Percentiles rank a stretch among this genome's conserved stretches.
Conservation (phyloP, 2,888 invertebrate species). For the Hybos culiciformis region DNA sequence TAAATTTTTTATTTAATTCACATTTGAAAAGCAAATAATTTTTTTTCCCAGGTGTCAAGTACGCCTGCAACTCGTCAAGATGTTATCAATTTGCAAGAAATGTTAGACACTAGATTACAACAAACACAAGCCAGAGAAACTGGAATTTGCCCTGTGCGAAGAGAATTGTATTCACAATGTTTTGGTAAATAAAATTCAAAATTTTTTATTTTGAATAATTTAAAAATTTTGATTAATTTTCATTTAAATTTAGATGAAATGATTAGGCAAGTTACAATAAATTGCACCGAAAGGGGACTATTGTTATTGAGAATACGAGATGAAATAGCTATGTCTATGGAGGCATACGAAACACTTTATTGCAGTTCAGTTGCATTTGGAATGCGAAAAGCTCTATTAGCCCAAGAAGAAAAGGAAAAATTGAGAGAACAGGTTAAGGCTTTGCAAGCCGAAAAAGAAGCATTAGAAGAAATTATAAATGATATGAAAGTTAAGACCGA, state of each 20-base stretch:
- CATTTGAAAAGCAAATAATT: neutral
- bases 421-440: slow-evolving; percentile 59
- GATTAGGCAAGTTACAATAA: slow-evolving; percentile 90
- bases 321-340: slow-evolving; percentile 91
- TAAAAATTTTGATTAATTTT: too few species aligned
- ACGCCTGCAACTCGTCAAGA: slow-evolving; percentile 92
- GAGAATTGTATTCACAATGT: slow-evolving; percentile 90
- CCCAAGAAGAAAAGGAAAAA: slow-evolving; percentile 58
- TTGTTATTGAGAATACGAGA: slow-evolving; percentile 82
- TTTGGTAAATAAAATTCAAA: slow-evolving; percentile 44
- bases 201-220: neutral
- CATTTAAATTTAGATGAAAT: slow-evolving; percentile 46
- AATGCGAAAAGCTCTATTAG: slow-evolving; percentile 92
- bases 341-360: slow-evolving; percentile 90
- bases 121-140: slow-evolving; percentile 91
- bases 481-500: slow-evolving; percentile 61
- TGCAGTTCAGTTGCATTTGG: slow-evolving; percentile 97
- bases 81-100: slow-evolving; percentile 91
- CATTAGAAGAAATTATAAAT: slow-evolving; percentile 36
- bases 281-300: slow-evolving; percentile 92
- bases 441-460: slow-evolving; percentile 40
- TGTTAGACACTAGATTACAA: slow-evolving; percentile 78
- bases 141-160: slow-evolving; percentile 86
- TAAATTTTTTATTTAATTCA: neutral
- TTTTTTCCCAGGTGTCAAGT: slow-evolving; percentile 52